phyloP scores from a whole-genome alignment of 1,140 invertebrate species.

The Drosophila eugracilis region DNA sequence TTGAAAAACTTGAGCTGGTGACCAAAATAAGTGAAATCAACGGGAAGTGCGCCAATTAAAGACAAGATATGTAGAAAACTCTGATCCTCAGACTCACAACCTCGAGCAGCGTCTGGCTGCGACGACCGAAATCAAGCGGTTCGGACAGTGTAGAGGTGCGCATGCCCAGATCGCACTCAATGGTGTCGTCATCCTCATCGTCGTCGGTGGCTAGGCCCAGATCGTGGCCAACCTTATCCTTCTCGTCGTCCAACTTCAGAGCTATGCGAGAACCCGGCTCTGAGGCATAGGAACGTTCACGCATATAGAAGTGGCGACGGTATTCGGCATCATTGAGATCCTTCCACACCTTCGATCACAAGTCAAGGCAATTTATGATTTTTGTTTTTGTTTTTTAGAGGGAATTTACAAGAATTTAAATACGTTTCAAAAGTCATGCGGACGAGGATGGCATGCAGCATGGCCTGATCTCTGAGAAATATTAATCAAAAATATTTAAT shows the following conservation, averaged over 20 bases:
- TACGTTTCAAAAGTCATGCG: conserved; percentile 24
- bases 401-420: conserved; percentile 68
- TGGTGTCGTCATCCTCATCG: conserved; percentile 67
- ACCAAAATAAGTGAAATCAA: conserved; percentile 42
- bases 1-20: conserved; percentile 40
- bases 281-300: conserved; percentile 80
- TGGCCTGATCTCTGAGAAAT: not conserved
- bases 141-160: conserved; percentile 84
- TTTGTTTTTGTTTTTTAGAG: conserved; percentile 32
- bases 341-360: conserved; percentile 78
- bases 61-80: conserved; percentile 24
- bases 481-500: not conserved
- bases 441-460: conserved; percentile 10
- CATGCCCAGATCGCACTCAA: conserved; percentile 67
- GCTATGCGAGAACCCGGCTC: conserved; percentile 79
- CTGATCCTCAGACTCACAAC: conserved; percentile 75
- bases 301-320: conserved; percentile 81
- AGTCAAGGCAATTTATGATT: conserved; percentile 30
- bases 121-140: conserved; percentile 84
- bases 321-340: conserved; percentile 79
- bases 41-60: conserved; percentile 72
- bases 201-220: conserved; percentile 24
- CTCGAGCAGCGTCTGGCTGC: conserved; percentile 70
- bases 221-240: conserved; percentile 39
- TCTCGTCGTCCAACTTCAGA: conserved; percentile 67